Percentiles rank a stretch among this genome's conserved stretches.
Evolutionary conservation across 2,113 vertebrate species (phyloP).

Genomic region (Sapayoa aenigma): DNA sequence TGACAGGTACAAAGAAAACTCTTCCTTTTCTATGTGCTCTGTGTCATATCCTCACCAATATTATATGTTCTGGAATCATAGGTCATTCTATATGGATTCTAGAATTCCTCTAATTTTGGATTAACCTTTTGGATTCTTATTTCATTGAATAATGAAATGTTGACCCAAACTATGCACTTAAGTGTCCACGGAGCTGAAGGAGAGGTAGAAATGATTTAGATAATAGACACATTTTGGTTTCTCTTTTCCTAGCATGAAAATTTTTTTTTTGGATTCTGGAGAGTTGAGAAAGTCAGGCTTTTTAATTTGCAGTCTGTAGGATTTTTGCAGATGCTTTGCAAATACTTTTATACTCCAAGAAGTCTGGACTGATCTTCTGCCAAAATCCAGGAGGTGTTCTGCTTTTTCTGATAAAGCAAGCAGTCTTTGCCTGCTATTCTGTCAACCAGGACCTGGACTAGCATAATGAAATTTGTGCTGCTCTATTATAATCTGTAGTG

Average conservation of each 20-base stretch:
- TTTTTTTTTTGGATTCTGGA: background rate
- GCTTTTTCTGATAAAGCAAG: slow-evolving; percentile 3
- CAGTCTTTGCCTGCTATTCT: background rate
- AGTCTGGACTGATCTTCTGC: background rate
- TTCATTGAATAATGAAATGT: background rate
- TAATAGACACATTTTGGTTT: background rate
- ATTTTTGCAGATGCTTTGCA: background rate
- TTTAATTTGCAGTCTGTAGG: background rate
- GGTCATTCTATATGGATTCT: background rate
- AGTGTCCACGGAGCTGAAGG: background rate
- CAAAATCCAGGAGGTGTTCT: background rate
- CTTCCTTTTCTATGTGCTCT: background rate
- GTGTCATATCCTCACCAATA: background rate
- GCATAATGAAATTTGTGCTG: background rate
- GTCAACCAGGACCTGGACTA: background rate
- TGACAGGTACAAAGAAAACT: background rate
- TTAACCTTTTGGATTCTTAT: background rate
- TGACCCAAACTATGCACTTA: background rate
- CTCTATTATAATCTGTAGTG: background rate
- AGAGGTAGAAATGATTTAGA: background rate
- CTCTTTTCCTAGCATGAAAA: background rate
- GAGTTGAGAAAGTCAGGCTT: background rate
- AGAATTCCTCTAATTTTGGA: background rate
- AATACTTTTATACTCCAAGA: background rate
- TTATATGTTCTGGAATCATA: background rate